A percentile compares a stretch with the other conserved stretches of the same genome.
Evolutionary conservation across 2,888 invertebrate species (phyloP).

Genomic region (Macrophya alboannulata): DNA sequence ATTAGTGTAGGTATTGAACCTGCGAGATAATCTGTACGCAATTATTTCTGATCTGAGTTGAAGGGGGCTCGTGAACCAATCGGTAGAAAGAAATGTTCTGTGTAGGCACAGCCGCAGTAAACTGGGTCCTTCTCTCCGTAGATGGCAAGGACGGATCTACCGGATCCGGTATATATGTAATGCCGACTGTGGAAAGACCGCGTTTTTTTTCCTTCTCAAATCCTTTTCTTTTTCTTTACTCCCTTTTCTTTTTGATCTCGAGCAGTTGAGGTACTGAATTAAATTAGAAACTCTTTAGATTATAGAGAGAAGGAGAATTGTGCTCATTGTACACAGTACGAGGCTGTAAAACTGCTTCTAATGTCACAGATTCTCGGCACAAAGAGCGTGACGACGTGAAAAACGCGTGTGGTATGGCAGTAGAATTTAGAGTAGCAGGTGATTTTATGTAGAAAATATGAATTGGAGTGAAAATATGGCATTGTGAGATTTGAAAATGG

Average conservation of each 20-base stretch:
- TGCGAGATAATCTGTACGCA: neutral
- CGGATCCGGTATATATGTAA: neutral
- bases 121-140: slow-evolving; percentile 52
- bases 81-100: neutral
- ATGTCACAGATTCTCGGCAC: too few relatives aligned
- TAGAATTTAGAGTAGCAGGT: too few relatives aligned
- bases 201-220: neutral
- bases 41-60: neutral
- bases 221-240: neutral
- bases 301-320: neutral
- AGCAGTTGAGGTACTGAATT: neutral
- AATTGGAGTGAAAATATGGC: too few relatives aligned
- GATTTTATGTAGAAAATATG: too few relatives aligned
- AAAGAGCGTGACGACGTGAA: too few relatives aligned
- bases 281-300: slow-evolving; percentile 14
- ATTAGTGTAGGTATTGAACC: slow-evolving; percentile 8
- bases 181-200: neutral
- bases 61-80: neutral
- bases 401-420: too few relatives aligned
- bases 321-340: neutral
- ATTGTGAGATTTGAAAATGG: too few relatives aligned
- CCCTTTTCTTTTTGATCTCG: neutral
- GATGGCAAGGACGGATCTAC: slow-evolving; percentile 55
- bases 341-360: too few relatives aligned
- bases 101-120: neutral